phyloP scores from a whole-genome alignment of 35 echinoderm and acorn worm genomes.

The Apostichopus japonicus region DNA sequence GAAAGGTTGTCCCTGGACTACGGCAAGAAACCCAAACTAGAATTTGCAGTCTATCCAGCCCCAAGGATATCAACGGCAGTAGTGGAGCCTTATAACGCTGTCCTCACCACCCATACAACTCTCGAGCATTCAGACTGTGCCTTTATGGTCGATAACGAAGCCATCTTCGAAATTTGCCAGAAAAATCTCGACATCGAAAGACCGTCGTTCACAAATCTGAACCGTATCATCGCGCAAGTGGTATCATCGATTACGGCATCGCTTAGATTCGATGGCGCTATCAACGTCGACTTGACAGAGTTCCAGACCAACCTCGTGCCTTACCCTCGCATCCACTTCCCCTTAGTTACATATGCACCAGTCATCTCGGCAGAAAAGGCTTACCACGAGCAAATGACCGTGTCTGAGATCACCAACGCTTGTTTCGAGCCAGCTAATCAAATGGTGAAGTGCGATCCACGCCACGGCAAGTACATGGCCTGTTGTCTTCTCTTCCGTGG shows the following conservation, averaged over 20 bases:
- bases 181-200: constrained; percentile 25
- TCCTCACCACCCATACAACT: constrained; percentile 11
- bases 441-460: constrained; percentile 35
- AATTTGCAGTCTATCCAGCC: constrained; percentile 8
- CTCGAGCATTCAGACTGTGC: constrained; percentile 25
- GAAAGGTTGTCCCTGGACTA: constrained; percentile 8
- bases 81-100: constrained; percentile 14
- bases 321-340: constrained; percentile 25
- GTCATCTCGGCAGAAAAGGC: constrained; percentile 42
- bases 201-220: constrained; percentile 7
- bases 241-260: constrained; percentile 14
- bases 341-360: background rate
- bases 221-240: constrained; percentile 15
- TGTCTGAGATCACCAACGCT: constrained; percentile 12
- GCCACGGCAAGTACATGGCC: constrained; percentile 36
- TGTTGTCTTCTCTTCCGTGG: constrained; percentile 22
- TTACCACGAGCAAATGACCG: constrained; percentile 15
- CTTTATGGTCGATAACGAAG: constrained; percentile 36
- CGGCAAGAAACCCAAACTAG: constrained; percentile 9
- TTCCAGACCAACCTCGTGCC: constrained; percentile 23
- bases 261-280: constrained; percentile 14
- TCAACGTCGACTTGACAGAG: constrained; percentile 13
- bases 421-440: constrained; percentile 16
- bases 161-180: constrained; percentile 17
- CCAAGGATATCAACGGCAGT: constrained; percentile 29